These are phyloP conservation scores for Drosophila sordidapex DNA, from an alignment of 2,888 invertebrate species.

Conservation along the genomic window DNA sequence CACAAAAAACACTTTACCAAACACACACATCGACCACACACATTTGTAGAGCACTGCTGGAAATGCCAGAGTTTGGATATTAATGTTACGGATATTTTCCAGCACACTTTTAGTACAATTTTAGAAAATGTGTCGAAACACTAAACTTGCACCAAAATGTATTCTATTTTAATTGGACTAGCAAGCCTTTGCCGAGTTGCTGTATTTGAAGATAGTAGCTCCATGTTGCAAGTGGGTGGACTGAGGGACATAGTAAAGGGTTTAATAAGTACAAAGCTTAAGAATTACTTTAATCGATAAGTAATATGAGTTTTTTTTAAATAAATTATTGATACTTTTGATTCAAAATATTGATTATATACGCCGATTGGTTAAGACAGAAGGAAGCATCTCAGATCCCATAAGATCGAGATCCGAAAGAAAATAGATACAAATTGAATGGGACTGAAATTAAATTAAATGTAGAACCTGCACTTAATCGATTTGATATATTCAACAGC, in stretches of 20 bases:
- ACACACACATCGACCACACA: slow-evolving; percentile 21
- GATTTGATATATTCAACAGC: not conserved
- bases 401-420: not conserved
- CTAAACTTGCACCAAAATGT: slow-evolving; percentile 19
- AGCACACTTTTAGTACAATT: slow-evolving; percentile 51
- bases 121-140: slow-evolving; percentile 11
- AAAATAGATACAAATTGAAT: not conserved
- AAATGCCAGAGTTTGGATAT: slow-evolving; percentile 54
- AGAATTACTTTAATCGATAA: not conserved
- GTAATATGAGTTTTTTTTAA: not conserved
- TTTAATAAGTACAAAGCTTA: not conserved
- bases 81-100: slow-evolving; percentile 66
- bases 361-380: not conserved
- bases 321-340: not conserved
- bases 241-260: not conserved
- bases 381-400: not conserved
- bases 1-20: slow-evolving; percentile 43
- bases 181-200: not conserved
- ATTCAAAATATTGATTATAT: not conserved
- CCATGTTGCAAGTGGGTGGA: not conserved
- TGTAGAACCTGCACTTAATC: not conserved
- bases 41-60: slow-evolving; percentile 34
- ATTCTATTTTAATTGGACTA: slow-evolving; percentile 6
- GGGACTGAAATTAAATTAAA: not conserved
- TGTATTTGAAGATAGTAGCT: not conserved